These are phyloP conservation scores for Himalopsyche kuldschensis DNA, from an alignment of 2,888 invertebrate genomes.

Conservation along the genomic window DNA sequence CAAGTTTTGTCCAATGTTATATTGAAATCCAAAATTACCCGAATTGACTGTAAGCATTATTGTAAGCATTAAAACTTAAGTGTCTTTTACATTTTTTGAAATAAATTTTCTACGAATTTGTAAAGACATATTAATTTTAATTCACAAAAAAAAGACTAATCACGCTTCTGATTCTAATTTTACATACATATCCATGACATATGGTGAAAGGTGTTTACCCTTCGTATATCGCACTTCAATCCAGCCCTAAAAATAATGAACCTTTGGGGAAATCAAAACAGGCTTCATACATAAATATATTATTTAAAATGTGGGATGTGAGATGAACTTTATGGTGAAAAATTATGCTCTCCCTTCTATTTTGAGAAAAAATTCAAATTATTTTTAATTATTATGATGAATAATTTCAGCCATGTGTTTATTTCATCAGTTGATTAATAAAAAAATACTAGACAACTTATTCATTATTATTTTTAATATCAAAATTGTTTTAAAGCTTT, in stretches of 20 bases:
- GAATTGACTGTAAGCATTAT: no score
- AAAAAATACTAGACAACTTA: no score
- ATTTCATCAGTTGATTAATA: no score
- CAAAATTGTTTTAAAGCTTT: no score
- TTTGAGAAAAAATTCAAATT: not conserved
- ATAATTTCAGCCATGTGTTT: no score
- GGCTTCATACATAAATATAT: not conserved
- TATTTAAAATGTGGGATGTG: not conserved
- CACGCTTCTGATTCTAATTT: not conserved
- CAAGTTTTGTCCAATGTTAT: no score
- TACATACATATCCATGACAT: not conserved
- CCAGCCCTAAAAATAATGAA: conserved; percentile 3
- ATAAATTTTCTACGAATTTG: no score
- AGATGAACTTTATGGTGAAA: not conserved
- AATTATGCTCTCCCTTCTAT: not conserved
- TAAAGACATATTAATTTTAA: not conserved
- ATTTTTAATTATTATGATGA: no score
- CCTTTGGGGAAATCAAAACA: conserved; percentile 6
- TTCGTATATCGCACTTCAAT: conserved; percentile 5
- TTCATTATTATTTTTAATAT: no score
- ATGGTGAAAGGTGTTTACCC: not conserved
- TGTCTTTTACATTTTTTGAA: no score
- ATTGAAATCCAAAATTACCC: no score
- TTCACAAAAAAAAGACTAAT: not conserved
- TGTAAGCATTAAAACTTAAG: no score